Evolutionary conservation across 2,113 vertebrate species (phyloP), one percentile per base, ranked within the genome.

Genomic region (Plecturocebus donacophilus): DNA sequence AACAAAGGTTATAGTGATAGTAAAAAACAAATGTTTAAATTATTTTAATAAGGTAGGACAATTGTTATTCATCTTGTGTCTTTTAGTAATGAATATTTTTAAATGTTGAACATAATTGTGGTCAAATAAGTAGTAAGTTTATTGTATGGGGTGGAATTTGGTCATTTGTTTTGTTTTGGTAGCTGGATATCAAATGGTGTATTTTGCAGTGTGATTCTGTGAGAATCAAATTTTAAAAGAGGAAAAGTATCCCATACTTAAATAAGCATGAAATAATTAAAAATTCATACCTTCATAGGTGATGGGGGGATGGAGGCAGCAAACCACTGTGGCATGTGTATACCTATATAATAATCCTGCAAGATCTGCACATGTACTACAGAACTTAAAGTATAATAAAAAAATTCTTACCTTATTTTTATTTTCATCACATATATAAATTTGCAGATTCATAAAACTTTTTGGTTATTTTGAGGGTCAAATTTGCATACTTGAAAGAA

Each of bases 401-500:
- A 79, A 64, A 75, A 17, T 94, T 81, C 9, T 77, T 70, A 2
- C 35, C 10, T 84, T 20, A 38, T 45, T 90, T 82, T 92, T 38
- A 58, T 86, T 92, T 81, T 75, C n/a, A 45, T 76, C n/a, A 89
- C 32, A 21, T 82, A 49, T 47, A 54, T 83, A 54, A 66, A 12
- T 30, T 79, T 66, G 38, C 84, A 38, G 17, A 94, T 14, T 89
- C 35, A 42, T 93, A 6, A 86, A 91, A 94, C 56, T 27, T 10
- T 38, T 91, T 94, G 91, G 88, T 96, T 97, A 95, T 85, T 94
- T 87, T 98, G 90, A 95, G 96, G 85, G 32, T 97, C 88, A 94
- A 81, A 87, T 97, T 96, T 95, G 94, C 85, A 98, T 97, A 98
- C 97, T 97, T 97, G 97, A 95, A 97, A 85, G 96, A 97, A 97